Percentiles rank a stretch among this genome's conserved stretches.
Evolutionary conservation across 2,888 invertebrate species (phyloP).

Genomic region (Colletes collaris): DNA sequence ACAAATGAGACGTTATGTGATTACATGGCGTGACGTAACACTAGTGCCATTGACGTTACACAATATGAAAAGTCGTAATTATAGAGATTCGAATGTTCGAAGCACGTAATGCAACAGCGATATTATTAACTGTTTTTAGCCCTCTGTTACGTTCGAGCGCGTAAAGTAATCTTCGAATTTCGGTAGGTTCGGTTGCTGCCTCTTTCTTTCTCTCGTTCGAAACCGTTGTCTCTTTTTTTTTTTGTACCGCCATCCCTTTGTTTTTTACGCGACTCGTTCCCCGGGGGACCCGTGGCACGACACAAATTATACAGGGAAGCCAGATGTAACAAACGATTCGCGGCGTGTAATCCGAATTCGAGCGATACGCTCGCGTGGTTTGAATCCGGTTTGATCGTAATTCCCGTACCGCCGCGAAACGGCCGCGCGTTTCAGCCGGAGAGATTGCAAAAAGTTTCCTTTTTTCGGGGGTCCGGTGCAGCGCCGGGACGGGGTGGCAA

Average conservation of each 20-base stretch:
- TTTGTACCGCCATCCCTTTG: not conserved
- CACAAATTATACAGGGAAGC: constrained; percentile 56
- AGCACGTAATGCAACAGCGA: too few species aligned
- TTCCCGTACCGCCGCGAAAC: constrained; percentile 52
- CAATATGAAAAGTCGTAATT: too few species aligned
- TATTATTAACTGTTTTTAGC: too few species aligned
- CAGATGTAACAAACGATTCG: constrained; percentile 63
- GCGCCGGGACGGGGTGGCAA: constrained; percentile 4
- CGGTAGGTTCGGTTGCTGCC: too few species aligned
- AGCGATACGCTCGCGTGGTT: constrained; percentile 49
- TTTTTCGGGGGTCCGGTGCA: constrained; percentile 19
- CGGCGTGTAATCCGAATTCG: constrained; percentile 64
- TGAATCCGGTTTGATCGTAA: constrained; percentile 60
- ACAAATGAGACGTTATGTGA: too few species aligned
- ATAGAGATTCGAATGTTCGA: too few species aligned
- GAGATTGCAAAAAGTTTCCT: constrained; percentile 55
- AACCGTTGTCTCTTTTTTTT: not conserved
- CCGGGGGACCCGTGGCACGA: constrained; percentile 2
- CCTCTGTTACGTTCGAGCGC: too few species aligned
- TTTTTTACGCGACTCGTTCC: constrained; percentile 31
- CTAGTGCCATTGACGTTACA: too few species aligned
- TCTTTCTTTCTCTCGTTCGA: too few species aligned
- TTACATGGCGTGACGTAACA: too few species aligned
- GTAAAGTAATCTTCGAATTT: too few species aligned
- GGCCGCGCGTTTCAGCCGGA: constrained; percentile 35